These are phyloP conservation scores for Arctocebus calabarensis DNA, from an alignment of 2,797 vertebrate species.

Conservation along the genomic window DNA sequence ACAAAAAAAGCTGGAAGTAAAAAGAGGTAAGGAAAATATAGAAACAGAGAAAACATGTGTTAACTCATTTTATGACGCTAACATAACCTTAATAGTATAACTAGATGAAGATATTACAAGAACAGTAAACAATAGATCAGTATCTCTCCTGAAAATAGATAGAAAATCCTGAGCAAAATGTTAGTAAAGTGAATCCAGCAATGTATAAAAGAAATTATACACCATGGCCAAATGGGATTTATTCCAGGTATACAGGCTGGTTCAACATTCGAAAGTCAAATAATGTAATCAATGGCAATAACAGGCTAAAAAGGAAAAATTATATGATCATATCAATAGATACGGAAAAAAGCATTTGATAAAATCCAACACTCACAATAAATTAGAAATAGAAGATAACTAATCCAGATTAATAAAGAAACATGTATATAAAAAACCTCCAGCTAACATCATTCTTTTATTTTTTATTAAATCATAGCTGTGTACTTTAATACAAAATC, in stretches of 20 bases:
- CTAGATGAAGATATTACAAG: not conserved
- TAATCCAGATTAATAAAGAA: not conserved
- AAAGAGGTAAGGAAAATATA: not conserved
- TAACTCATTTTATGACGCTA: not conserved
- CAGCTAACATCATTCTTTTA: too few species aligned
- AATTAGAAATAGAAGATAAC: not conserved
- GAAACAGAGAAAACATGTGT: not conserved
- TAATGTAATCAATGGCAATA: not conserved
- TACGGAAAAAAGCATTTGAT: not conserved
- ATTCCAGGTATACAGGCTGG: not conserved
- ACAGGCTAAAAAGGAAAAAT: constrained; percentile 27
- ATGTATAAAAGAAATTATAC: constrained; percentile 7
- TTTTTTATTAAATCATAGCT: too few species aligned
- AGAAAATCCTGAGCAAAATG: not conserved
- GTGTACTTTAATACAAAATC: too few species aligned
- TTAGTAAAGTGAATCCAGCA: constrained; percentile 15
- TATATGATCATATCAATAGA: not conserved
- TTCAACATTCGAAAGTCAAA: constrained; percentile 22
- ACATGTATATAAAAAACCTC: not conserved
- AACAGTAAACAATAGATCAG: not conserved
- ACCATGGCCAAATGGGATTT: constrained; percentile 1
- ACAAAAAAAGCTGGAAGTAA: constrained; percentile 23
- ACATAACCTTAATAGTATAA: not conserved
- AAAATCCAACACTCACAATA: not conserved
- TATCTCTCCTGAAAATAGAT: not conserved